Conservation (phyloP, 2,797 vertebrate genomes). For the Characodon lateralis region DNA sequence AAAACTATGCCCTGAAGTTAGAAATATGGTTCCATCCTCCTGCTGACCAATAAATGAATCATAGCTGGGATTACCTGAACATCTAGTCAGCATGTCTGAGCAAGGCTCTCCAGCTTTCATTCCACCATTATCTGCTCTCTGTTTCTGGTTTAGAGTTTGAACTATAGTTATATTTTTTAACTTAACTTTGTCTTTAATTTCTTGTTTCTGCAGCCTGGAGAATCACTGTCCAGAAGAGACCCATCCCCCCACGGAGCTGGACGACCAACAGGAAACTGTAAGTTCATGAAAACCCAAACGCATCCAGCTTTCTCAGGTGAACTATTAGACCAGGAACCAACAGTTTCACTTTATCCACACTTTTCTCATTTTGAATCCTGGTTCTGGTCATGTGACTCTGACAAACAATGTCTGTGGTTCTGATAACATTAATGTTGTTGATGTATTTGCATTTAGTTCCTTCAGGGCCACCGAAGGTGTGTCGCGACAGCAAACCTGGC, state of each 20-base stretch:
- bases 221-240: conserved; percentile 44
- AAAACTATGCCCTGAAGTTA: no score
- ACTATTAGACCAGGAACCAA: neutral
- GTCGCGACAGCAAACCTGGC: conserved; percentile 56
- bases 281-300: conserved; percentile 20
- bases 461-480: conserved; percentile 52
- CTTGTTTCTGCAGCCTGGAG: conserved; percentile 27
- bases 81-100: no score
- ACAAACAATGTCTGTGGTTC: neutral
- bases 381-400: conserved; percentile 13
- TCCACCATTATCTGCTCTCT: no score
- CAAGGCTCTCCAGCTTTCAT: no score
- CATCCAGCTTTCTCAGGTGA: neutral
- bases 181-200: neutral
- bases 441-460: conserved; percentile 29
- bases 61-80: no score
- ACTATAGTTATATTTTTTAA: no score
- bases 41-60: no score
- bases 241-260: conserved; percentile 35
- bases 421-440: neutral
- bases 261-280: conserved; percentile 31
- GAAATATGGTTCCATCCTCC: no score
- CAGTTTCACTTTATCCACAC: no score
- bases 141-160: neutral
- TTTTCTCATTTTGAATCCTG: neutral